A percentile compares a stretch with the other conserved stretches of the same genome.
These are phyloP conservation scores for Cossypha polioptera DNA, from an alignment of 2,797 vertebrate species.

Conservation along the genomic window DNA sequence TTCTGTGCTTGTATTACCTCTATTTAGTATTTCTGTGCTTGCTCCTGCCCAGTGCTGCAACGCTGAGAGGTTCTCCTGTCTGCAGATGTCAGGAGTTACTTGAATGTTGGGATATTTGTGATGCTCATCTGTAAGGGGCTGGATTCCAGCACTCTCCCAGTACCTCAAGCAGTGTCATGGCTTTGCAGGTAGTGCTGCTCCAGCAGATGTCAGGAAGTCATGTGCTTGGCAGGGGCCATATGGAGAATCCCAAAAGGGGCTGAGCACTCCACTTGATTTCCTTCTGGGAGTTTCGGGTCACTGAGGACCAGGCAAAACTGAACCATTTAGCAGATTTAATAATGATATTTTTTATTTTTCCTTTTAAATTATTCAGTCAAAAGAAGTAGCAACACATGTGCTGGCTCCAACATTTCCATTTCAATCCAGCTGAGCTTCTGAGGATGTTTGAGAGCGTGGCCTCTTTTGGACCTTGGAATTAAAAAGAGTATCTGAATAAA, in stretches of 20 bases:
- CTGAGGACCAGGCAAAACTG: not conserved
- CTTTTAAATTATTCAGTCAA: not conserved
- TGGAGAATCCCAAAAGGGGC: not conserved
- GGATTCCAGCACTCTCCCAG: not conserved
- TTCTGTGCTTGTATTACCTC: not conserved
- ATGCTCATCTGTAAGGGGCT: not conserved
- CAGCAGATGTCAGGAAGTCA: not conserved
- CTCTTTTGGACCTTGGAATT: constrained; percentile 38
- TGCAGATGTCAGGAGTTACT: not conserved
- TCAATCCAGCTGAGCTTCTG: constrained; percentile 18
- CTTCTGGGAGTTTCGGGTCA: not conserved
- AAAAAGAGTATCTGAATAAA: constrained; percentile 48
- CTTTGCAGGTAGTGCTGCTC: not conserved
- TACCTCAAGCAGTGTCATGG: not conserved
- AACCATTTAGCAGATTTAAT: not conserved
- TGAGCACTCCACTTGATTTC: not conserved
- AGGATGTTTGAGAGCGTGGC: not conserved
- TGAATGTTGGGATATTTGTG: not conserved
- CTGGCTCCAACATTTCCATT: constrained; percentile 25
- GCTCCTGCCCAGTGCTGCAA: not conserved
- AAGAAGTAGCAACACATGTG: constrained; percentile 44
- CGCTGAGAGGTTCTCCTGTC: not conserved
- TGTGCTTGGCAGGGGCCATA: not conserved
- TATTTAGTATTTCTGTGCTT: not conserved
- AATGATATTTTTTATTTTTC: not conserved